Evolutionary conservation across 2,888 invertebrate genomes (phyloP), one percentile per base, ranked within the genome.

Genomic region (Ephialtes manifestator): DNA sequence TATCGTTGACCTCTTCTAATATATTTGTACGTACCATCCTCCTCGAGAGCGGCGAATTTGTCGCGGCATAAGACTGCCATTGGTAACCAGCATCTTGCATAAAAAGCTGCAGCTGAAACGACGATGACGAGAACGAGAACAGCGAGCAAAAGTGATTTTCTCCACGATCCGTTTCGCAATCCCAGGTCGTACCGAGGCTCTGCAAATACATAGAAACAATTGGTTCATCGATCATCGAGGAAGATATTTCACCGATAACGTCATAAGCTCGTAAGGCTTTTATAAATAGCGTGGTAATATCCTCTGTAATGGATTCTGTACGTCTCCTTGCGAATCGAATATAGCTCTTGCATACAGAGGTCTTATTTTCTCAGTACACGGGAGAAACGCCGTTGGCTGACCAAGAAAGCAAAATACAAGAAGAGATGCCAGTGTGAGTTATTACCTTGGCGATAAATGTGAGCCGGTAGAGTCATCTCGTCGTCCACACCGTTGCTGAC

Each of bases 401-500:
- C 28, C 65, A 46, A 72, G 28, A 43, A 53, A 60, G 18, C 13
- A 55, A 74, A 74, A 46, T 8, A 74, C 5, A 60, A 20, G 20
- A 35, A 15, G 39, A 28, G n/a, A 58, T 24, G 24, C 46, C 39
- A 65, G 4, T 13, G 65, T 63, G 74, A 72, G 39, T 72, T 43
- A 86, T 87, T 89, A 94, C 94, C 93, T 92, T 92, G 92, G 43
- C 90, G 92, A 88, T 92, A 94, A 84, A 94, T 90, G 87, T 93
- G 92, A 87, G 93, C 94, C 10, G 91, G 92, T 87, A 94, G 91
- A 85, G 92, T 93, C 83, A 94, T 91, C 86, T 94, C 94, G 72
- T 93, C 93, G 84, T 94, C 94, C 53, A 93, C 91, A 74, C 94
- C 94, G 87, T 95, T 97, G 94, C 96, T 96, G 84, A 97, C 96